Evolutionary conservation across 2,888 invertebrate species (phyloP), one percentile per base, ranked within the genome.

Genomic region (Mythimna albipuncta): DNA sequence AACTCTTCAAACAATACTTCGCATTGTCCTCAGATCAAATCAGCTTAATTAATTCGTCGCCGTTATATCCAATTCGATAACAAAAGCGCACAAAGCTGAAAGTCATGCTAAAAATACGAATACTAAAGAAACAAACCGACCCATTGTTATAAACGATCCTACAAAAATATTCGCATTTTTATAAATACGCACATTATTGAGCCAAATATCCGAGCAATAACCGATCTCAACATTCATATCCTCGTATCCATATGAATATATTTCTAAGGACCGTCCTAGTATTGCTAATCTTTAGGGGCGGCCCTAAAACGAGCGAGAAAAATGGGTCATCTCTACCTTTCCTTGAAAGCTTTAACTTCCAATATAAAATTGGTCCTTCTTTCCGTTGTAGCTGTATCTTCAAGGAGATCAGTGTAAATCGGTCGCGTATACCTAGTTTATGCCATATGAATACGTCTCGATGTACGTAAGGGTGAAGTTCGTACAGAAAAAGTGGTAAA

Each of bases 261-360:
- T 91, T 91, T 89, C 86, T 89, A 90, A 87, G 85, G 89, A 85
- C 84, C 86, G 74, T 86, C 85, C 88, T 88, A 90, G 89, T 90
- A 88, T 88, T 88, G 91, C 93, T 92, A 93, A 93, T 93, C 89
- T 92, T 84, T 89, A 85, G 84, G 89, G 88, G 83, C 81, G 88
- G 87, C 88, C 91, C 91, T 91, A 91, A 93, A 93, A 91, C 89
- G 90, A 80, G 86, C 87, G 81, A 80, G 84, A 87, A 89, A 94
- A 94, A 91, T 93, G 91, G 93, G 93, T 93, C 93, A 89, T 89
- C 88, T 88, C 88, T 91, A 91, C 93, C 91, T 91, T 92, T 88
- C 87, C 87, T 85, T 89, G 89, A 91, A 91, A 90, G 91, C 91
- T 87, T 86, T 82, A 64, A 5, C 70, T 64, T 61, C 91, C 92